These are phyloP conservation scores for Mastigias papua DNA, from an alignment of 30 jellyfish, hydroid and myxozoan species.

Conservation along the genomic window DNA sequence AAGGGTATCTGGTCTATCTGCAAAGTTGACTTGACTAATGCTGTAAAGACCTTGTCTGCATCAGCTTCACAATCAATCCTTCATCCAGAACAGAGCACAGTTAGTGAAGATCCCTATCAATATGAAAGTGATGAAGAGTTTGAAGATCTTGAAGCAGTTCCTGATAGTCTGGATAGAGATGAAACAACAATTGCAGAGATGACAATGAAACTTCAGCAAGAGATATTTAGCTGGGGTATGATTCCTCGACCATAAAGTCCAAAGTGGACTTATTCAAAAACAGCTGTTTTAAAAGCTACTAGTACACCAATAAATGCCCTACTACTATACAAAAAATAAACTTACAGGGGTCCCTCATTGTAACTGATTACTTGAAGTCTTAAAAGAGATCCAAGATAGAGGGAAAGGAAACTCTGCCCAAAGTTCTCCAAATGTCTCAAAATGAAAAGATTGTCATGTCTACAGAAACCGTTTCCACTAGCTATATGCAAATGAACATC, in stretches of 20 bases:
- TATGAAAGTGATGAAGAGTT: constrained; percentile 5
- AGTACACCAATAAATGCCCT: neutral
- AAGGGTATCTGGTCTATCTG: constrained; percentile 8
- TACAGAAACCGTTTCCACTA: too few species aligned
- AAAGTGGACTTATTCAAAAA: neutral
- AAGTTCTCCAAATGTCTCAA: too few species aligned
- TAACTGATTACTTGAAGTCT: too few species aligned
- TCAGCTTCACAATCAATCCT: constrained; percentile 22
- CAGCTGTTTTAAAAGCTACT: neutral
- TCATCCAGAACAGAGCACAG: constrained; percentile 18
- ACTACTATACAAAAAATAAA: too few species aligned
- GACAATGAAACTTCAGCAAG: constrained; percentile 1
- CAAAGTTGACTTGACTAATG: constrained; percentile 19
- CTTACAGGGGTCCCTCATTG: too few species aligned
- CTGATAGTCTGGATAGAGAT: neutral
- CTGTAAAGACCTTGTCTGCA: constrained; percentile 17
- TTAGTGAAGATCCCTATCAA: neutral
- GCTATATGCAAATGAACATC: too few species aligned
- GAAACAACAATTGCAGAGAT: neutral
- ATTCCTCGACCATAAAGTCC: neutral
- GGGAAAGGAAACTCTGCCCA: too few species aligned
- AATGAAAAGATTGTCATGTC: too few species aligned
- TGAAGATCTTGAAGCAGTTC: constrained; percentile 25
- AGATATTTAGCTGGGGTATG: constrained; percentile 12
- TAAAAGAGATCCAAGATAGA: too few species aligned